Conservation (phyloP, 1,140 invertebrate species). For the Drosophila ohnishii region DNA sequence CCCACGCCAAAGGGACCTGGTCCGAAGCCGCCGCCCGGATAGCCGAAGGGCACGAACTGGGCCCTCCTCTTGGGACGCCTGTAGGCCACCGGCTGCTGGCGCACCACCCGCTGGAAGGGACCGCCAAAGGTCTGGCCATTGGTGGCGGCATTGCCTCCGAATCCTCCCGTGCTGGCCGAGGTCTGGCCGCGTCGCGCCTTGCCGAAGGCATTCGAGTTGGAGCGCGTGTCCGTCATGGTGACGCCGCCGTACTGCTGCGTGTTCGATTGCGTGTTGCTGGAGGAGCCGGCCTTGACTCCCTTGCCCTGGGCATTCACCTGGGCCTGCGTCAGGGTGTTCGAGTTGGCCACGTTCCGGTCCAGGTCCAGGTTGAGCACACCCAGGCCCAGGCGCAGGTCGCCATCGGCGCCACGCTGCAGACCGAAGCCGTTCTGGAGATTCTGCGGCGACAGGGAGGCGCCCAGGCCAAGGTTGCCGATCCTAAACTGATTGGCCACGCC, state of each 20-base stretch:
- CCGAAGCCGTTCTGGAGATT: slow-evolving; percentile 74
- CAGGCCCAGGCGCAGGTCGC: slow-evolving; percentile 60
- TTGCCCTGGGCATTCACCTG: slow-evolving; percentile 69
- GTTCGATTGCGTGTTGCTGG: slow-evolving; percentile 58
- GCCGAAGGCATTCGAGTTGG: slow-evolving; percentile 72
- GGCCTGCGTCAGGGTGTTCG: slow-evolving; percentile 58
- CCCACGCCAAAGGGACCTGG: slow-evolving; percentile 25
- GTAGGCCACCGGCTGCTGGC: slow-evolving; percentile 21
- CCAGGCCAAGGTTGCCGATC: slow-evolving; percentile 66
- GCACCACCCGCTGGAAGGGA: slow-evolving; percentile 30
- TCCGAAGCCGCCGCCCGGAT: slow-evolving; percentile 47
- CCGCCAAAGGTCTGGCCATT: slow-evolving; percentile 44
- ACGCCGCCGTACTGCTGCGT: slow-evolving; percentile 59
- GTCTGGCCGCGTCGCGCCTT: slow-evolving; percentile 63
- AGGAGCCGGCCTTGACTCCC: slow-evolving; percentile 47
- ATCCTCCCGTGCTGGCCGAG: slow-evolving; percentile 60
- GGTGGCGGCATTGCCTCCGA: slow-evolving; percentile 57
- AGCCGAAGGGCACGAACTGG: slow-evolving; percentile 68
- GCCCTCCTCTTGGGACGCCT: slow-evolving; percentile 67
- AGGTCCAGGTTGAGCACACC: slow-evolving; percentile 70
- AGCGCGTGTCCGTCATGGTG: slow-evolving; percentile 57
- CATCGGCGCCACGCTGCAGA: slow-evolving; percentile 62
- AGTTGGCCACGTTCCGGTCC: slow-evolving; percentile 49
- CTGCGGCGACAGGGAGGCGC: slow-evolving; percentile 62
- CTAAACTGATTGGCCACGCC: slow-evolving; percentile 71